Evolutionary conservation across 2,888 invertebrate species (phyloP), one percentile per base, ranked within the genome.

Genomic region (Tipula confusa): DNA sequence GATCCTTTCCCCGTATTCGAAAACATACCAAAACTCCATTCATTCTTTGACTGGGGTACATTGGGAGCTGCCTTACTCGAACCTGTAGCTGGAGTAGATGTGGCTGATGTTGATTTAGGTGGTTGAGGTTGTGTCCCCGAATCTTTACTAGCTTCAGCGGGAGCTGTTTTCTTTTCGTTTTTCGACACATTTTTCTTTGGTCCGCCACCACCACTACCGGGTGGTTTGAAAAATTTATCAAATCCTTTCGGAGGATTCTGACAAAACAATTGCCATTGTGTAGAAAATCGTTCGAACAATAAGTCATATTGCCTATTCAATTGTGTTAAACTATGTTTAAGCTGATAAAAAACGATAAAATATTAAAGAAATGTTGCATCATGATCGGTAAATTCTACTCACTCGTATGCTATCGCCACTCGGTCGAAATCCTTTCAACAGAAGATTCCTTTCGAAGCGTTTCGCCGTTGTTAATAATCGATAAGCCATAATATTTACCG

Each of bases 211-310:
- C 90, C 88, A 64, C 90, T 88, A 11, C 64, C 64, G 28, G 92
- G 92, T 7, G 94, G 94, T 87, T 94, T 93, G 87, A 96, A 98
- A 89, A 95, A 97, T 87, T 98, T 97, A 88, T 97, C 98, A 89
- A 98, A 98, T 0, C 98, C 98, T 90, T 97, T 97, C 0, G 97
- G 97, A 13, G 95, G 94, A 87, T 95, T 94, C 86, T 95, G 93
- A 87, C 95, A 94, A 86, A 95, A 91, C 84, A 92, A 85, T 85
- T 88, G 89, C 91, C 91, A 95, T 86, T 94, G 91, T 86, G 92
- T 91, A 88, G 64, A 18, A 9, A 64, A 24, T 24, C 64, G 64
- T 24, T 64, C 64, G 3, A 64, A 64, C 6, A 48, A 29, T n/a
- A 83, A 31, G 15, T 29, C 29, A 18, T 48, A 43, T 29, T 28